Evolutionary conservation across 1,140 invertebrate species (phyloP).

Genomic region (Tribolium castaneum): DNA sequence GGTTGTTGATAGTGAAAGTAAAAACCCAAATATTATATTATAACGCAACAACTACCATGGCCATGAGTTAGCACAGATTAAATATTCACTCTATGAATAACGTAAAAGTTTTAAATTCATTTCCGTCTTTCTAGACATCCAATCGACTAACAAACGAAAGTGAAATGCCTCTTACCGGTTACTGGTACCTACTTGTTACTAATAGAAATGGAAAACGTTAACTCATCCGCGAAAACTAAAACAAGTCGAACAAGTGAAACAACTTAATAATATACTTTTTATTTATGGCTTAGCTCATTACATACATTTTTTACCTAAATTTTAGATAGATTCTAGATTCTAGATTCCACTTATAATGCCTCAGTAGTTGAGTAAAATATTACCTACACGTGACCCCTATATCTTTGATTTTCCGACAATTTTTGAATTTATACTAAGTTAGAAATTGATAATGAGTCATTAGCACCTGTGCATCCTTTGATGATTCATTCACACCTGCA

Average conservation of each 20-base stretch:
- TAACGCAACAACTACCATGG: constrained; percentile 27
- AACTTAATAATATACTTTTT: neutral
- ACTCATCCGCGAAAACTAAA: constrained; percentile 11
- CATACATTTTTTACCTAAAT: neutral
- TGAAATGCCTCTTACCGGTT: constrained; percentile 18
- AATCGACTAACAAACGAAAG: constrained; percentile 22
- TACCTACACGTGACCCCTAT: neutral
- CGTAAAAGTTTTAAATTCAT: constrained; percentile 13
- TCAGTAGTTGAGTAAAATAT: neutral
- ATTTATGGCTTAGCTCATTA: neutral
- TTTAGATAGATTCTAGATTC: too few relatives aligned
- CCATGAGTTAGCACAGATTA: constrained; percentile 22
- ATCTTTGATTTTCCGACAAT: neutral
- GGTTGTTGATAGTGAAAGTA: constrained; percentile 50
- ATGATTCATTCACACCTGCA: constrained; percentile 43
- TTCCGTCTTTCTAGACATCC: constrained; percentile 18
- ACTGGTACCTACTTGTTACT: neutral
- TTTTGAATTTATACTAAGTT: neutral
- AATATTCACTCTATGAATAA: neutral
- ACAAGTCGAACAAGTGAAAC: neutral
- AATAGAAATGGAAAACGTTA: constrained; percentile 9
- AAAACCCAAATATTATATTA: constrained; percentile 39
- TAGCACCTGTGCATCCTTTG: constrained; percentile 35
- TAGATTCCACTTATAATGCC: neutral
- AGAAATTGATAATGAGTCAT: constrained; percentile 24